Evolutionary conservation across 2,113 vertebrate species (phyloP), one percentile per base, ranked within the genome.

Genomic region (Struthidea cinerea): DNA sequence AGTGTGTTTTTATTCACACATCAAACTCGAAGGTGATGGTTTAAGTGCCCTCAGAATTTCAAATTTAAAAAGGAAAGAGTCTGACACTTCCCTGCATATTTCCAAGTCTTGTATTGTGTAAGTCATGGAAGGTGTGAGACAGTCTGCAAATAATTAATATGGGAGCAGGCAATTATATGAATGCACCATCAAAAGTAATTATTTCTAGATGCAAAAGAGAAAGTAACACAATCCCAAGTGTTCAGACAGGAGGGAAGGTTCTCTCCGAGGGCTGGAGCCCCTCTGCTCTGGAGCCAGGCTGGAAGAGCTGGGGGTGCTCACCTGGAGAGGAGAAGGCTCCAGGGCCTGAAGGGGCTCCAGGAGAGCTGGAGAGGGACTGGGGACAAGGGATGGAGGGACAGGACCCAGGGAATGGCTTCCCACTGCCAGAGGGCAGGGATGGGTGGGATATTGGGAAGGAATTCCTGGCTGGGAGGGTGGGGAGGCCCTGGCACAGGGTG

Each of bases 81-180:
- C 70, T 70, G 85, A 60, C 67, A 50, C 56, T 74, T 68, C 12
- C 44, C 56, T 68, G 60, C 42, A 32, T 14, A 37, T 70, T 73
- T 76, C 60, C 75, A 85, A 69, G 27, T 46, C 76, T 61, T 23
- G 39, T 32, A 63, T 33, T 57, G 14, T n/a, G n/a, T 35, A 91
- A 82, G 70, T 55, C 53, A 73, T 16, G 32, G 35, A 76, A 93
- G 57, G 71, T 56, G 90, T 16, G 56, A 93, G 85, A 85, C 64
- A 91, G 47, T 17, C 91, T 93, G 88, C 67, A 79, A 74, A 69
- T 76, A 79, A 95, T 87, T 88, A n/a, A 65, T 17, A 27, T 2
- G 12, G 57, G 67, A 80, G 63, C n/a, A 22, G 8, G n/a, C 17
- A 75, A 16, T 63, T 42, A 35, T 1, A 52, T 4, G 37, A 37